Conservation (phyloP, 2,797 vertebrate species). For the Danio aesculapii region DNA sequence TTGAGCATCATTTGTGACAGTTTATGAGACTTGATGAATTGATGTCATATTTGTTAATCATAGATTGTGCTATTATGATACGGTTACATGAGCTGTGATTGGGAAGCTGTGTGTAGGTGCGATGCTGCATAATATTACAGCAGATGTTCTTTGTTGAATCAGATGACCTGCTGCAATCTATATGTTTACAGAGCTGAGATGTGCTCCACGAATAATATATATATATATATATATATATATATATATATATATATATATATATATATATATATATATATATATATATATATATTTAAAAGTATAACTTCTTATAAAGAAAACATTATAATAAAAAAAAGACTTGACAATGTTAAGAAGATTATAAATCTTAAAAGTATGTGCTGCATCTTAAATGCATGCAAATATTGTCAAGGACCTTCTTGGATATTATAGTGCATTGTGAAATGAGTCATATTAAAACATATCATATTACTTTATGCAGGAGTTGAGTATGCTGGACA, state of each 20-base stretch:
- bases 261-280: too few species aligned
- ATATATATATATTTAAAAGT: too few species aligned
- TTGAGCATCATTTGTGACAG: neutral
- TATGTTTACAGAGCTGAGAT: slow-evolving; percentile 29
- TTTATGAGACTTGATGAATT: slow-evolving; percentile 34
- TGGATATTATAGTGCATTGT: neutral
- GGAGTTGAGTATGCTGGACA: too few species aligned
- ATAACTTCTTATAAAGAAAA: neutral
- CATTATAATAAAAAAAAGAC: neutral
- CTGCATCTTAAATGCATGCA: neutral
- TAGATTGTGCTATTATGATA: slow-evolving; percentile 30
- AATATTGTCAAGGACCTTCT: neutral
- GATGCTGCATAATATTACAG: slow-evolving; percentile 34
- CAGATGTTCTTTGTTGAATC: slow-evolving; percentile 43
- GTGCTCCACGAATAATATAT: neutral
- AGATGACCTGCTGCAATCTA: slow-evolving; percentile 44
- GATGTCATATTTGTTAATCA: slow-evolving; percentile 19
- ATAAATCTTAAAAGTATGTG: neutral
- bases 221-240: too few species aligned
- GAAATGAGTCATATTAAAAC: neutral
- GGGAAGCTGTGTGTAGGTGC: slow-evolving; percentile 24
- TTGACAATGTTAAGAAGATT: neutral
- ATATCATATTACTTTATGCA: too few species aligned
- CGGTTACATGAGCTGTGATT: slow-evolving; percentile 19
- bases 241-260: too few species aligned